These are phyloP conservation scores for Zaprionus obscuricornis DNA, from an alignment of 2,888 invertebrate species.

Conservation along the genomic window DNA sequence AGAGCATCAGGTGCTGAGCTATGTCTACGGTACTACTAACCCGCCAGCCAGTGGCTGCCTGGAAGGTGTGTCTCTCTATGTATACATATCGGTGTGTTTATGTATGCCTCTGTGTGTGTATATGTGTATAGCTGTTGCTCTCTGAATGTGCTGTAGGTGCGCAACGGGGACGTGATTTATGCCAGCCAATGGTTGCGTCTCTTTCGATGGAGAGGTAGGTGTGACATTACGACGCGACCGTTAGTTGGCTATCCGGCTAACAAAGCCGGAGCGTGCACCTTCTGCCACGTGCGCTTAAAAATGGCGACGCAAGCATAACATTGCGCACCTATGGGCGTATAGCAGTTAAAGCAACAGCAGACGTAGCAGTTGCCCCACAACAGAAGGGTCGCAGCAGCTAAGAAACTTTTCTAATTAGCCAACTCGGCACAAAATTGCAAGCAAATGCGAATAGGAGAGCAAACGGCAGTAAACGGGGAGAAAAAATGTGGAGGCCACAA, in stretches of 20 bases:
- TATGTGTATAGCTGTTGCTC: conserved; percentile 38
- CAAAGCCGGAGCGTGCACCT: conserved; percentile 40
- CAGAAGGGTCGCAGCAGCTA: neutral
- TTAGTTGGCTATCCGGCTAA: conserved; percentile 57
- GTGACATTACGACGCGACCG: conserved; percentile 74
- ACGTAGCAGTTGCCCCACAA: neutral
- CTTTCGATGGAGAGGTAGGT: conserved; percentile 80
- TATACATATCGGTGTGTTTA: conserved; percentile 6
- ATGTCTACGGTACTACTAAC: conserved; percentile 43
- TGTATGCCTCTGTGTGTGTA: conserved; percentile 34
- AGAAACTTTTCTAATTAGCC: conserved; percentile 81
- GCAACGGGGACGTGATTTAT: conserved; percentile 80
- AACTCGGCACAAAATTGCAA: conserved; percentile 39
- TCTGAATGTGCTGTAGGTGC: conserved; percentile 51
- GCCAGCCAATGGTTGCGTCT: conserved; percentile 83
- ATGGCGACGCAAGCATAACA: conserved; percentile 57
- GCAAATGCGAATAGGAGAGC: conserved; percentile 5
- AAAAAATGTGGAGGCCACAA: conserved; percentile 7
- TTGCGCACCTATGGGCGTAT: conserved; percentile 63
- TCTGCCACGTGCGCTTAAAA: conserved; percentile 67
- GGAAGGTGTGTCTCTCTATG: conserved; percentile 56
- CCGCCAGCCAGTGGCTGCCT: conserved; percentile 54
- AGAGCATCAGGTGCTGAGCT: conserved; percentile 43
- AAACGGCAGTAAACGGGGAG: neutral
- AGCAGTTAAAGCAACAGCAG: conserved; percentile 41